A percentile compares a stretch with the other conserved stretches of the same genome.
These are phyloP conservation scores for Drosophila colorata DNA, from an alignment of 2,888 invertebrate species.

Conservation along the genomic window DNA sequence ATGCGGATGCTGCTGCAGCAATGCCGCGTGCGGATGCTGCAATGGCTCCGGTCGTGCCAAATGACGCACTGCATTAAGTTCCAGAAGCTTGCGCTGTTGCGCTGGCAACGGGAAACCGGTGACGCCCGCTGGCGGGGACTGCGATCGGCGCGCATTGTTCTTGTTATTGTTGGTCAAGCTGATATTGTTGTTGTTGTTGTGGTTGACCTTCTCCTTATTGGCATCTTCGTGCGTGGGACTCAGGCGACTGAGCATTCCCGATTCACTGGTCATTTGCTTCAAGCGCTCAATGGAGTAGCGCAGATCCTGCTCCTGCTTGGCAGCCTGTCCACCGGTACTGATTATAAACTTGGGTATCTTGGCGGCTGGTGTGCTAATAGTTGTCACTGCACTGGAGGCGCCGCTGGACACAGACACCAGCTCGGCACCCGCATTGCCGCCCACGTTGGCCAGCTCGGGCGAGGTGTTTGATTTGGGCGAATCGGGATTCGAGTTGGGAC, in stretches of 20 bases:
- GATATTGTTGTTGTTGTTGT: constrained; percentile 40
- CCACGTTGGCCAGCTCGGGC: constrained; percentile 67
- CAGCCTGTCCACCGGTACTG: constrained; percentile 50
- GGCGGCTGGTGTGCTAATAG: constrained; percentile 49
- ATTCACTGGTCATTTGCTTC: constrained; percentile 84
- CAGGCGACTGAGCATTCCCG: constrained; percentile 80
- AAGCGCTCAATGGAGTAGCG: constrained; percentile 84
- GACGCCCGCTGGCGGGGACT: constrained; percentile 55
- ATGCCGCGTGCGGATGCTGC: constrained; percentile 82
- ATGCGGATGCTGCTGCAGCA: constrained; percentile 82
- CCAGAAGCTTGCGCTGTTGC: constrained; percentile 79
- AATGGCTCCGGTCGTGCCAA: constrained; percentile 83
- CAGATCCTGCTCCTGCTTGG: constrained; percentile 75
- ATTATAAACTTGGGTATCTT: constrained; percentile 82
- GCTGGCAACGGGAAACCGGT: constrained; percentile 59
- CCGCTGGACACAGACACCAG: constrained; percentile 22
- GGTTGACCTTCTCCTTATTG: constrained; percentile 65
- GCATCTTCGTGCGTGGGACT: constrained; percentile 77
- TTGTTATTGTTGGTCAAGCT: constrained; percentile 44
- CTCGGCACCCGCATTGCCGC: constrained; percentile 25
- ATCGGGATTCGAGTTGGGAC: constrained; percentile 84
- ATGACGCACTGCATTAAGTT: constrained; percentile 74
- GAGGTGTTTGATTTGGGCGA: constrained; percentile 85
- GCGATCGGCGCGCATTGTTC: constrained; percentile 56
- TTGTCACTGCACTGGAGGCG: constrained; percentile 33